Conservation (phyloP, 2,888 invertebrate genomes). For the Andrena hattorfiana region DNA sequence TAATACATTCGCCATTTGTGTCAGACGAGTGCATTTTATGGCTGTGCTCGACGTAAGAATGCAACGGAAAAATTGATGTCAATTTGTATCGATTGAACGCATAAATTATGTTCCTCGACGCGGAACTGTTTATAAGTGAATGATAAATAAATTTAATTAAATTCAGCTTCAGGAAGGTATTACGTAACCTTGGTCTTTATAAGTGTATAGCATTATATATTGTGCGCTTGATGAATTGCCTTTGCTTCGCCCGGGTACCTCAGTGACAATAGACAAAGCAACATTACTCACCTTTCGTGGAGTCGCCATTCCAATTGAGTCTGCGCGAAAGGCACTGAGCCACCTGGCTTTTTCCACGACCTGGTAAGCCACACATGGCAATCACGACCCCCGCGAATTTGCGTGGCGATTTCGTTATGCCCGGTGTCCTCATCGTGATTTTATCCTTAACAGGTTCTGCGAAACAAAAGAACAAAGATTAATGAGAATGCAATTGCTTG, state of each 20-base stretch:
- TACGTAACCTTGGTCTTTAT: neutral
- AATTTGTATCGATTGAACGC: neutral
- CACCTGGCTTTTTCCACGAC: constrained; percentile 96
- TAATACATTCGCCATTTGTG: neutral
- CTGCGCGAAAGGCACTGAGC: constrained; percentile 95
- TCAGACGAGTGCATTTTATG: neutral
- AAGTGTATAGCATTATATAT: too few relatives aligned
- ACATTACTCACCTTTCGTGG: constrained; percentile 89
- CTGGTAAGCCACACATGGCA: constrained; percentile 95
- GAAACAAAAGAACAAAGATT: constrained; percentile 72
- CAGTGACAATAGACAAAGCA: neutral
- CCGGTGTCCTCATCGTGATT: constrained; percentile 85
- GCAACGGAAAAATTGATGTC: neutral
- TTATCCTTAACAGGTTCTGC: constrained; percentile 86
- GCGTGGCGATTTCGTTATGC: constrained; percentile 83
- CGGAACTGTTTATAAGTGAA: neutral
- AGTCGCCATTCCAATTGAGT: constrained; percentile 96
- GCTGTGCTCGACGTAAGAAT: neutral
- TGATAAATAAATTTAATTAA: neutral
- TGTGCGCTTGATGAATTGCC: neutral
- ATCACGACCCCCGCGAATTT: constrained; percentile 91
- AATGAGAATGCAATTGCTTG: neutral
- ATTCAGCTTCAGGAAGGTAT: neutral
- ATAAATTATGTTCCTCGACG: neutral
- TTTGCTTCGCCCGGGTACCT: too few relatives aligned